Base-by-base conservation (phyloP, 2,797 vertebrate genomes). In the Myotis planiceps region DNA sequence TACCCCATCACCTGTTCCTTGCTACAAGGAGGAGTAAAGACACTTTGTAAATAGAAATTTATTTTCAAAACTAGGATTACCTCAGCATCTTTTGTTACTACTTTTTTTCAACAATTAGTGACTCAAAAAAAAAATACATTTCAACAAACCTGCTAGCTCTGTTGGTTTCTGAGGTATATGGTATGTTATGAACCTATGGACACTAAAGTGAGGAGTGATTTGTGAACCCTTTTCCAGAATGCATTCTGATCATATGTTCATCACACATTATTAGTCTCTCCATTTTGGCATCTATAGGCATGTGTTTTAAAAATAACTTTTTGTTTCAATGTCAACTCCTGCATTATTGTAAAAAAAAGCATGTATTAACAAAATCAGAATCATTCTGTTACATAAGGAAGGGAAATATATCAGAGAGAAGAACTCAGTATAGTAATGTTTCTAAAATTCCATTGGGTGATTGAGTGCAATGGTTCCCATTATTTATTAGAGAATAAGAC, bases 351-450 rank as follows among this genome's bases (percentile, higher is more conserved):
- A 83, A 83, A 84, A 91, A 1, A 85, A 1, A 71, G 42, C 58
- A 80, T 27, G 32, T 49, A 92, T 27, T 71, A n/a, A 86, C 45
- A 95, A 95, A 78, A 76, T 65, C 15, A 86, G 60, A 89, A 85
- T 72, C 32, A 12, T 32, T 29, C 27, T 72, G 15, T 39, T 58
- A 72, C 9, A 15, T 16, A 95, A 55, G 34, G 37, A 87, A 84
- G 47, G 75, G 19, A 86, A 94, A 78, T 29, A 60, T 10, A 72
- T 29, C 29, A 51, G 42, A 90, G 71, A 90, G 55, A 89, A 71
- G 27, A 39, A 76, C 25, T 74, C 39, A 42, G 0, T 37, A 53
- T 10, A 65, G 69, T 16, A 34, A 68, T 47, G 27, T 21, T 75
- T 88, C 72, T 81, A 49, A 75, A 85, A 84, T n/a, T 49, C 75